These are phyloP conservation scores for Augochlora pura DNA, from an alignment of 1,140 invertebrate genomes.

Conservation along the genomic window DNA sequence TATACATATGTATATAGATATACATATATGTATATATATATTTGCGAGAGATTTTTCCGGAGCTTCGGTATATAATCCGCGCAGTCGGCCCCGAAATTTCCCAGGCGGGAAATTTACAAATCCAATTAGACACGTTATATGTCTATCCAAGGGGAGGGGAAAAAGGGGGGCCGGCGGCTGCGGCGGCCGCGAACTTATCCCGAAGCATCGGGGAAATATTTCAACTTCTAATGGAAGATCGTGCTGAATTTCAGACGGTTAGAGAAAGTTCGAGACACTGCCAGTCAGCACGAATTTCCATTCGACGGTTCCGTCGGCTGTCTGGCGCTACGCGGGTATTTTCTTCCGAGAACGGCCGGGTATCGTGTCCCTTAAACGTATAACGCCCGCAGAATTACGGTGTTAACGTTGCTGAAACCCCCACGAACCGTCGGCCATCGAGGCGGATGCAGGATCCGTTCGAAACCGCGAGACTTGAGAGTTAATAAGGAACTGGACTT, in stretches of 20 bases:
- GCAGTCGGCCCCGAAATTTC: neutral
- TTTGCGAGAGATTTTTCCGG: neutral
- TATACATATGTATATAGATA: too few species aligned
- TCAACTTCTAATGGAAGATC: slow-evolving; percentile 17
- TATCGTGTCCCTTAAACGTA: neutral
- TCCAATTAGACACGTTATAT: slow-evolving; percentile 11
- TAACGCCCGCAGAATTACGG: neutral
- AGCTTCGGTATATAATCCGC: neutral
- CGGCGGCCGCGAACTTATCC: neutral
- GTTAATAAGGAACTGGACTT: too few species aligned
- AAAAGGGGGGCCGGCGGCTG: too few species aligned
- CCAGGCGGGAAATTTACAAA: slow-evolving; percentile 2
- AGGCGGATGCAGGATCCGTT: too few species aligned
- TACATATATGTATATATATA: too few species aligned
- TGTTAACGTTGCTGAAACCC: slow-evolving; percentile 4
- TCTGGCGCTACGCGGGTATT: neutral
- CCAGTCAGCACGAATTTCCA: slow-evolving; percentile 12
- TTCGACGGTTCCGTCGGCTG: neutral
- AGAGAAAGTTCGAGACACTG: neutral
- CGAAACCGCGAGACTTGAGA: too few species aligned
- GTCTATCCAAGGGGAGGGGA: too few species aligned
- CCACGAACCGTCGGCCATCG: neutral
- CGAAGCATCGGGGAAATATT: neutral
- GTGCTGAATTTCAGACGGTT: neutral
- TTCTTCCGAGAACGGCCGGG: neutral